Evolutionary conservation across 2,113 vertebrate species (phyloP).

Genomic region (Ailuropoda melanoleuca): DNA sequence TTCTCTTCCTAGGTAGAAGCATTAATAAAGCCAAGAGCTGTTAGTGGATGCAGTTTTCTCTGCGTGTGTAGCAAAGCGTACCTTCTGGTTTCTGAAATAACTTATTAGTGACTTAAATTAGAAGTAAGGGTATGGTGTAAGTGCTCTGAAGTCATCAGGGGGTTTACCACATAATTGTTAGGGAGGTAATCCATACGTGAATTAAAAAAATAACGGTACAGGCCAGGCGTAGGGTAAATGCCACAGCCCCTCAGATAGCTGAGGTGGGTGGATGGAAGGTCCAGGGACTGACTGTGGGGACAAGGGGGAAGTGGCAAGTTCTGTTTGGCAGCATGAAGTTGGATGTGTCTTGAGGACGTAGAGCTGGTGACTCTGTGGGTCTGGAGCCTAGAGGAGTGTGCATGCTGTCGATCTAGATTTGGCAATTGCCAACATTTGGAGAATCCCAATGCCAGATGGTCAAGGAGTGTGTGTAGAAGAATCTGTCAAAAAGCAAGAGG

Average conservation of each 20-base stretch:
- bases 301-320: background rate
- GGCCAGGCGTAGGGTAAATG: background rate
- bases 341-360: background rate
- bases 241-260: background rate
- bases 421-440: background rate
- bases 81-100: slow-evolving; percentile 9
- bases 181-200: background rate
- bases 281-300: background rate
- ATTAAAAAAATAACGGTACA: background rate
- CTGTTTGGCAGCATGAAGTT: background rate
- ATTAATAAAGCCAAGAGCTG: background rate
- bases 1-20: background rate
- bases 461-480: background rate
- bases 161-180: background rate
- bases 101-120: slow-evolving; percentile 8
- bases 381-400: background rate
- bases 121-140: background rate
- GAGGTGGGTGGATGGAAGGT: background rate
- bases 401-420: background rate
- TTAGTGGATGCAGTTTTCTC: background rate
- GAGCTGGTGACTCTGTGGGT: background rate
- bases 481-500: background rate
- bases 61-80: background rate
- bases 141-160: background rate
- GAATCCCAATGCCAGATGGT: background rate